A percentile compares a stretch with the other conserved stretches of the same genome.
phyloP scores from a whole-genome alignment of 2,797 vertebrate genomes.

The Notolabrus celidotus region DNA sequence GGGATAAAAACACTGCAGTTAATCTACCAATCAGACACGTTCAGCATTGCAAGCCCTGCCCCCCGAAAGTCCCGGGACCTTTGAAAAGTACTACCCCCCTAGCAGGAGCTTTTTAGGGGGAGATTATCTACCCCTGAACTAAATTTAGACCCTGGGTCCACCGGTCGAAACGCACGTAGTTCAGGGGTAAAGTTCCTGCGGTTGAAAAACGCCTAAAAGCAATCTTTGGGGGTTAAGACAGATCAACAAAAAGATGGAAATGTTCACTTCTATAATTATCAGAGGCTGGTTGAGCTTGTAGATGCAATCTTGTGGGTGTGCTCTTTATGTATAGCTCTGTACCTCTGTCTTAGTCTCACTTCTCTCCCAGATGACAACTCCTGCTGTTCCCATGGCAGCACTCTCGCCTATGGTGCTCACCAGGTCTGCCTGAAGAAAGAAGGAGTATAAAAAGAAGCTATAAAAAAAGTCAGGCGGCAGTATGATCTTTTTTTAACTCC shows the following conservation, averaged over 20 bases:
- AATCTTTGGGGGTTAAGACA: background rate
- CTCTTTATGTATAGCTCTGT: slow-evolving; percentile 23
- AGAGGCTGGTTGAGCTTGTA: background rate
- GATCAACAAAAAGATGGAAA: background rate
- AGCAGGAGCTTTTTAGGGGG: too few species aligned
- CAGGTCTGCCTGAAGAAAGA: slow-evolving; percentile 81
- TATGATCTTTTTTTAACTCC: background rate
- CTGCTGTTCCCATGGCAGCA: slow-evolving; percentile 87
- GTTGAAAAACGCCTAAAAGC: too few species aligned
- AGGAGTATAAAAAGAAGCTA: slow-evolving; percentile 2
- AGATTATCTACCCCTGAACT: too few species aligned
- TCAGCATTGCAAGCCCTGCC: too few species aligned
- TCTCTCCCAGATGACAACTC: slow-evolving; percentile 86
- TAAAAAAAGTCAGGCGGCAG: slow-evolving; percentile 5
- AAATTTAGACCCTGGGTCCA: too few species aligned
- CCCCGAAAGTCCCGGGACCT: too few species aligned
- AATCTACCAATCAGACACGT: too few species aligned
- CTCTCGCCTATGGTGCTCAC: slow-evolving; percentile 88
- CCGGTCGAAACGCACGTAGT: too few species aligned
- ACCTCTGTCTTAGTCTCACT: slow-evolving; percentile 79
- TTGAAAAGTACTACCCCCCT: too few species aligned
- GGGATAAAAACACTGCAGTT: too few species aligned
- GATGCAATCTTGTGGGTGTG: background rate
- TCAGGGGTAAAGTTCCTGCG: too few species aligned
- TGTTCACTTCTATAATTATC: background rate